phyloP scores from a whole-genome alignment of 2,888 invertebrate genomes.

The Amphimallon solstitiale region DNA sequence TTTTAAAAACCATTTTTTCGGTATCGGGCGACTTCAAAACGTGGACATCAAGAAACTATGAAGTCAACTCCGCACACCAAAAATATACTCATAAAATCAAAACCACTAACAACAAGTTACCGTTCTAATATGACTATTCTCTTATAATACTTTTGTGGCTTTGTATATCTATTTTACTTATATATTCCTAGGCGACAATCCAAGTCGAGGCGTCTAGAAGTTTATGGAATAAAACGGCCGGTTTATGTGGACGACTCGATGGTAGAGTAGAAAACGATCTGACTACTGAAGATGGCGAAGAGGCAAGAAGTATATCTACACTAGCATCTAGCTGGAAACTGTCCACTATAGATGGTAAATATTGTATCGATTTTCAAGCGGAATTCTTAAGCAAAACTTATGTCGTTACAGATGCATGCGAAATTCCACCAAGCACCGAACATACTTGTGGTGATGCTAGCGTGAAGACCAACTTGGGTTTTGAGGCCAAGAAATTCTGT shows the following conservation, averaged over 20 bases:
- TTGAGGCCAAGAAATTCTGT: constrained; percentile 71
- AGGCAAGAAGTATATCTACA: constrained; percentile 62
- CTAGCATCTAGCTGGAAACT: constrained; percentile 72
- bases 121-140: not conserved
- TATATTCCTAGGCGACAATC: constrained; percentile 68
- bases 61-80: too few species aligned
- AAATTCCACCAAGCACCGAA: constrained; percentile 65
- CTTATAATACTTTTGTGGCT: too few species aligned
- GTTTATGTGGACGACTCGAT: constrained; percentile 84
- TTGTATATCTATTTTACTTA: not conserved
- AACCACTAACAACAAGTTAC: too few species aligned
- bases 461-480: constrained; percentile 51
- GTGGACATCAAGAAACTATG: too few species aligned
- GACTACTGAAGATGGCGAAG: constrained; percentile 68
- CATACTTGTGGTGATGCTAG: constrained; percentile 64
- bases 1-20: too few species aligned
- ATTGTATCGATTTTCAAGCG: not conserved
- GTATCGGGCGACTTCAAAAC: too few species aligned
- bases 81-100: too few species aligned
- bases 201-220: constrained; percentile 74
- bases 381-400: not conserved
- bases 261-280: constrained; percentile 77
- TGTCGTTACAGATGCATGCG: constrained; percentile 68
- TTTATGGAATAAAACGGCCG: constrained; percentile 82
- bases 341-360: constrained; percentile 57